A percentile compares a stretch with the other conserved stretches of the same genome.
These are phyloP conservation scores for Sitta carolinensis DNA, from an alignment of 2,797 vertebrate species.

Conservation along the genomic window DNA sequence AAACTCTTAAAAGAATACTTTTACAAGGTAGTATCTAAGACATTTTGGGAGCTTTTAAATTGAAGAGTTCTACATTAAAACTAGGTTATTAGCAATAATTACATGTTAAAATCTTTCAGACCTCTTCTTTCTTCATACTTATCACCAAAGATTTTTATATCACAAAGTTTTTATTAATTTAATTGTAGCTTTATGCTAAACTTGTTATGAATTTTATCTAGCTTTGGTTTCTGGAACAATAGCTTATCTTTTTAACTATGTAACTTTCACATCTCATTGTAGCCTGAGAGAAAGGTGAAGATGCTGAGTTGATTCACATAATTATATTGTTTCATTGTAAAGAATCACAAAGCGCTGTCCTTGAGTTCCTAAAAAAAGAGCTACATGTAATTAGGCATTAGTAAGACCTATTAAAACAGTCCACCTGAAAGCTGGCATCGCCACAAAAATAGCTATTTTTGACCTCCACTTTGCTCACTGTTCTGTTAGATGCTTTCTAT, in stretches of 20 bases:
- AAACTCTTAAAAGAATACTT: neutral
- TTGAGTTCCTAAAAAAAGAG: neutral
- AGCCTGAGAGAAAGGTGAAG: neutral
- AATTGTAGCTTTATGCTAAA: slow-evolving; percentile 51
- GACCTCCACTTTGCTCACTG: neutral
- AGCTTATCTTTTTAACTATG: slow-evolving; percentile 13
- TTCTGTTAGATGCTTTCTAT: neutral
- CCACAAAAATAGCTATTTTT: neutral
- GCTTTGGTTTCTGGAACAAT: slow-evolving; percentile 30
- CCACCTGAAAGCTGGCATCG: neutral
- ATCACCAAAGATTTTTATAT: slow-evolving; percentile 33
- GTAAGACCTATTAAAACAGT: neutral
- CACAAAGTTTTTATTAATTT: slow-evolving; percentile 27
- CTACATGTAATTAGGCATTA: neutral
- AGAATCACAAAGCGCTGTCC: neutral
- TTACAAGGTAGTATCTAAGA: neutral
- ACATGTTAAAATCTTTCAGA: neutral
- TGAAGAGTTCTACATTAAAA: neutral
- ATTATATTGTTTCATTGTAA: slow-evolving; percentile 2
- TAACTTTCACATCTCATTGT: neutral
- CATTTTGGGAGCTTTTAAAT: neutral
- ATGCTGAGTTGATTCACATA: slow-evolving; percentile 14
- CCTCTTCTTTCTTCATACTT: neutral
- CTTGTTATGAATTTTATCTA: neutral
- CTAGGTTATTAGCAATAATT: slow-evolving; percentile 45